These are phyloP conservation scores for Aphis craccivora DNA, from an alignment of 1,140 invertebrate genomes.

Conservation along the genomic window DNA sequence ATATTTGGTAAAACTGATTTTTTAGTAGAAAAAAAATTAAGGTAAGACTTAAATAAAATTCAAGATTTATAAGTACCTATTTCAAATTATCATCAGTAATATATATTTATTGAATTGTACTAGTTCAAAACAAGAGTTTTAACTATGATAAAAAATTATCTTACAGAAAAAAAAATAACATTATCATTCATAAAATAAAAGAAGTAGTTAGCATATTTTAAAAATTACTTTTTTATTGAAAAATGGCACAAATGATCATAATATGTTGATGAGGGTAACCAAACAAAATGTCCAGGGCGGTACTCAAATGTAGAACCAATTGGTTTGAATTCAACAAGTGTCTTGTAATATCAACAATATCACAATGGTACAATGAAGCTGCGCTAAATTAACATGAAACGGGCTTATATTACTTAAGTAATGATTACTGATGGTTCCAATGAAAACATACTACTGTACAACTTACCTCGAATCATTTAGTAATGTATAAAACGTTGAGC, in stretches of 20 bases:
- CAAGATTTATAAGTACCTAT: not conserved
- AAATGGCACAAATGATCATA: not conserved
- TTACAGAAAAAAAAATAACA: not conserved
- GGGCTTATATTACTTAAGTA: not conserved
- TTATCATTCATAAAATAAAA: not conserved
- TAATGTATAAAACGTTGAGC: not conserved
- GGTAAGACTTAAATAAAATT: not conserved
- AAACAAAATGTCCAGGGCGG: not conserved
- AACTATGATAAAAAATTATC: not conserved
- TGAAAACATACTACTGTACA: not conserved
- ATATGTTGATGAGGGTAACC: not conserved
- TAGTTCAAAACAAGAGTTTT: not conserved
- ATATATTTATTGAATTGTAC: not conserved
- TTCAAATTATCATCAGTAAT: not conserved
- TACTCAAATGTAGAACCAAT: not conserved
- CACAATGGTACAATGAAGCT: not conserved
- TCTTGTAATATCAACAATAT: not conserved
- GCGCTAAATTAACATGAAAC: not conserved
- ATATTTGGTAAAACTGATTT: not conserved
- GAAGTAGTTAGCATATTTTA: not conserved
- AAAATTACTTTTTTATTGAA: constrained; percentile 19
- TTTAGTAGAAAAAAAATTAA: not conserved
- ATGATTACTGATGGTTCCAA: not conserved
- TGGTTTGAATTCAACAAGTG: not conserved
- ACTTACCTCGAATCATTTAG: not conserved